Evolutionary conservation across 2,113 vertebrate species (phyloP).

Genomic region (Otus sunia): DNA sequence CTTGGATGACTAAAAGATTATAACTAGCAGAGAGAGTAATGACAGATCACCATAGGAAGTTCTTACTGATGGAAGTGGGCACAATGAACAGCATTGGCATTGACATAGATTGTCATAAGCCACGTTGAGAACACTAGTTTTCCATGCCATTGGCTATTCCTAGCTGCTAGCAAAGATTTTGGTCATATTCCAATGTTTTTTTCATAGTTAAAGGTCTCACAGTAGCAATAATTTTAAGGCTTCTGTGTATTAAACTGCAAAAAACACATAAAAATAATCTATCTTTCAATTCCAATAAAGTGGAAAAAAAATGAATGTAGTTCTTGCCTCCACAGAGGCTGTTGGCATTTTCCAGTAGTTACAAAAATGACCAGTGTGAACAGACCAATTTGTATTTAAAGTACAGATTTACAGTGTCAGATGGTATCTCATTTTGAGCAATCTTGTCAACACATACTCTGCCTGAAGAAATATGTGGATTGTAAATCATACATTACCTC

Average conservation of each 20-base stretch:
- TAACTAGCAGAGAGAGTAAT: neutral
- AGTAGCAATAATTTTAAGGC: conserved; percentile 31
- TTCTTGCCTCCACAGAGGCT: neutral
- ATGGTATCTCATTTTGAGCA: conserved; percentile 13
- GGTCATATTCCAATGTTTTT: neutral
- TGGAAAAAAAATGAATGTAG: neutral
- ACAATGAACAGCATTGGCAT: neutral
- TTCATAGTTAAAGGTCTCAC: neutral
- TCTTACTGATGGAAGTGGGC: neutral
- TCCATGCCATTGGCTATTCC: neutral
- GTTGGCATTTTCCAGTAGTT: neutral
- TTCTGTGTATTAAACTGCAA: conserved; percentile 20
- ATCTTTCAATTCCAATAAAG: conserved; percentile 13
- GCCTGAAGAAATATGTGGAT: neutral
- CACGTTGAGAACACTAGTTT: neutral
- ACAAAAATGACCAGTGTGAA: conserved; percentile 1
- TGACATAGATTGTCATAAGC: neutral
- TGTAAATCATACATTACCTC: neutral
- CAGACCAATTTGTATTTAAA: conserved; percentile 7
- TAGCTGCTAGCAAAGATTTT: neutral
- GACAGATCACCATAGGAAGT: neutral
- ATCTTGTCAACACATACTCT: neutral
- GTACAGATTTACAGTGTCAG: neutral
- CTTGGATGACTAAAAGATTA: neutral
- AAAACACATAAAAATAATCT: neutral